Base-by-base conservation (phyloP, 2,113 vertebrate genomes). In the Falcunculus frontatus region DNA sequence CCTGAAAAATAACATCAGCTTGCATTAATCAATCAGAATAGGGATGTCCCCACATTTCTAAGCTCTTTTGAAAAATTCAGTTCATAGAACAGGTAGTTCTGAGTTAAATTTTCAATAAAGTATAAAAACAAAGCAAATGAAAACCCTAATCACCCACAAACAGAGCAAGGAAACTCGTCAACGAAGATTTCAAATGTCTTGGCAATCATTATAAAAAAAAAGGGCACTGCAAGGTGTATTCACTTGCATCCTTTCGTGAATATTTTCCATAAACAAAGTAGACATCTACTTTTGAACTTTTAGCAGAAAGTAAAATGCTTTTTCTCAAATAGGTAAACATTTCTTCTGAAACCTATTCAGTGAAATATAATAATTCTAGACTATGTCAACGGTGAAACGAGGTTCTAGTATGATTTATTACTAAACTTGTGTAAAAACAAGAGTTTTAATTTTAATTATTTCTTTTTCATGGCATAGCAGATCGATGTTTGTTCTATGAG, bases 141-240 rank as follows among this genome's bases (percentile, higher is more conserved):
- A 67, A 72, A 14, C 4, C 8, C 12, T 16, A 76, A 5, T 11
- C 30, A 63, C 17, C 9, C 29, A 27, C 16, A 88, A 32, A 79
- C 4, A 89, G 22, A 80, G 21, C 1, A 72, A 67, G 17, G 26
- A 68, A 73, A 9, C 2, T 33, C 47, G 72, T 35, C 2, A 42
- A 9, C 52, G 21, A 50, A 57, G 32, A 59, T 42, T 57, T 67
- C 6, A 50, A 78, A 84, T 47, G 42, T 29, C 7, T 27, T 68
- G 6, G 22, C 10, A 44, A 60, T 30, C 10, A 53, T 2, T 8
- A 3, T 8, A 3, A 17, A 4, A 41, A n/a, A 76, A 41, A 30
- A 7, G 1, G 0, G 4, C 16, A 56, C 3, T 37, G 4, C 5
- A 62, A 70, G 6, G 1, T 37, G 9, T 20, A 70, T n/a, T 67